Evolutionary conservation across 1,140 invertebrate species (phyloP), one percentile per base, ranked within the genome.

Genomic region (Bombus waltoni): DNA sequence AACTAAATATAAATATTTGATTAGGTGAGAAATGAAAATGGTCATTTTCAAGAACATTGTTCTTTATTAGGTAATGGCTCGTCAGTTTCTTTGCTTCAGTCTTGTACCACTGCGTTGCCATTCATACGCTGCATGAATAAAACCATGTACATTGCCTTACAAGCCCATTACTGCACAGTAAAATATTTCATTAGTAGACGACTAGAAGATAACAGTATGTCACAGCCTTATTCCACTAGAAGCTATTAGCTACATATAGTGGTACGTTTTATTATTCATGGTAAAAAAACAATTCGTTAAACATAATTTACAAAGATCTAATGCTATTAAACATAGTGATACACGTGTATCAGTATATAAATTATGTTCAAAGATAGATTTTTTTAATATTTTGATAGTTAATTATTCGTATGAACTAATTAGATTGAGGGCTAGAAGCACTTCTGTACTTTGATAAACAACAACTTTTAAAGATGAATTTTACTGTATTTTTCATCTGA

Each of bases 381-480:
- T 15, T 15, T 65, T 38, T 76, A 87, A 75, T 42, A 72, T 78
- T 73, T 85, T 32, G 3, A 70, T 85, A 81, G 1, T 83, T 47
- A 15, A 74, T 71, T 74, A 70, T 65, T 57, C n/a, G 53, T 89
- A 74, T 76, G 84, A 87, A 88, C 76, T 86, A 88, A 90, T 92
- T 68, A 88, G 90, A 89, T 91, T 87, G 73, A 83, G 87, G 87
- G 88, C 87, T 88, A 90, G 74, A 92, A 92, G 91, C 84, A 93
- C 90, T 90, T 88, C 71, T 70, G 91, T 90, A 92, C 89, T 88
- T 89, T 87, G 89, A 92, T 89, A 92, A 91, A 93, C 88, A 92
- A 92, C 91, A 93, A 89, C 85, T 88, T 81, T 89, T 92, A 81
- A 86, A 92, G 90, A 91, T 91, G 87, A 88, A 92, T 92, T 88